Percentiles rank a stretch among this genome's conserved stretches.
phyloP scores from a whole-genome alignment of 2,888 invertebrate species.

The Anoplius nigerrimus region DNA sequence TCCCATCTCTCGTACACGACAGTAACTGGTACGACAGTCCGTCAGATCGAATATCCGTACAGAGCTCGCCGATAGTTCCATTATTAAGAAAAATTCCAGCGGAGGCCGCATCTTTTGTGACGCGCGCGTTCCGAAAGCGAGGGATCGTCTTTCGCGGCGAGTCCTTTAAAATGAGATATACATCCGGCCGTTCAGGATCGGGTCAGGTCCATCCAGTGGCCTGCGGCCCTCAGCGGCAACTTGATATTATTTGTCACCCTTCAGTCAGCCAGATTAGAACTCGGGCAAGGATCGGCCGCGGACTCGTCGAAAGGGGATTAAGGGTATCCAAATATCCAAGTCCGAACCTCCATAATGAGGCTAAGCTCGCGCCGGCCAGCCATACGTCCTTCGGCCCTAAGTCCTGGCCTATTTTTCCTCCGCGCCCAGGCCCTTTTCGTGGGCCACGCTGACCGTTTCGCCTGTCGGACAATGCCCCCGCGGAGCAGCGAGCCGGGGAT shows the following conservation, averaged over 20 bases:
- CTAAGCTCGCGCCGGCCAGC: slow-evolving; percentile 51
- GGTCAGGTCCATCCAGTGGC: background rate
- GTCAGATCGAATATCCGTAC: too few species aligned
- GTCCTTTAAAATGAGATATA: slow-evolving; percentile 49
- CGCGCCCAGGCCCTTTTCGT: background rate
- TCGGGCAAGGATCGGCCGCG: slow-evolving; percentile 22
- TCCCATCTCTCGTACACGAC: too few species aligned
- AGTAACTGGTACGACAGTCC: too few species aligned
- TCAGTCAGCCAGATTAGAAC: slow-evolving; percentile 65
- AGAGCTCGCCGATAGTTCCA: too few species aligned
- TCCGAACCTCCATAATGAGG: slow-evolving; percentile 60
- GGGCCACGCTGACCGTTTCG: slow-evolving; percentile 23
- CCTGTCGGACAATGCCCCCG: slow-evolving; percentile 25
- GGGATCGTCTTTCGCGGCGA: slow-evolving; percentile 46
- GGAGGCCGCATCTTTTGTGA: too few species aligned
- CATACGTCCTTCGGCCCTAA: slow-evolving; percentile 31
- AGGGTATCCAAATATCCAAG: slow-evolving; percentile 72
- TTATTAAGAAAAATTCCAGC: too few species aligned
- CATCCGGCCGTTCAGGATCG: slow-evolving; percentile 18
- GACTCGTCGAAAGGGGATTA: slow-evolving; percentile 68
- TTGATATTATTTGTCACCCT: slow-evolving; percentile 68
- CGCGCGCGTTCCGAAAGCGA: background rate
- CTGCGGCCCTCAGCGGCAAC: slow-evolving; percentile 43
- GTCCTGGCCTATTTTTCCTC: slow-evolving; percentile 33
- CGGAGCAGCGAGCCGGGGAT: slow-evolving; percentile 43